Evolutionary conservation across 2,113 vertebrate species (phyloP).

Genomic region (Hippocampus guttulatus): DNA sequence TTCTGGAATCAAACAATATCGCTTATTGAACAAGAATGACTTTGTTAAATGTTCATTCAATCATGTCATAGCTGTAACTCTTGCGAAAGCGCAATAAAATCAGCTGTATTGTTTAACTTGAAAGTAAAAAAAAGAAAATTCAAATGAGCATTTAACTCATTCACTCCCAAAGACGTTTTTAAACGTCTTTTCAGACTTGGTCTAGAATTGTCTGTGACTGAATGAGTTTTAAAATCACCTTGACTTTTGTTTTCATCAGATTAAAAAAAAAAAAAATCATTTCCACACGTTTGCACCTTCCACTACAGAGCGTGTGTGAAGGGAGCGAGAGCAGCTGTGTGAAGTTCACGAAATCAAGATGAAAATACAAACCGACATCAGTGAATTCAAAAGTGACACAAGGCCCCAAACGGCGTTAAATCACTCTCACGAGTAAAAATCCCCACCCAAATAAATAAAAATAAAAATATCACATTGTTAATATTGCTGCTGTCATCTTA

Average conservation of each 20-base stretch:
- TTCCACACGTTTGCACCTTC: no score
- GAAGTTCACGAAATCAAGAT: neutral
- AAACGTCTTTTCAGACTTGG: no score
- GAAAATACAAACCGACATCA: neutral
- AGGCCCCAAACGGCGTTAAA: neutral
- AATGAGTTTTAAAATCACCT: no score
- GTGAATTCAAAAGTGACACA: neutral
- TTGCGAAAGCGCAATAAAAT: no score
- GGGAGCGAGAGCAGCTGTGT: conserved; percentile 4
- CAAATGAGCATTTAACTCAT: no score
- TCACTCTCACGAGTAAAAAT: neutral
- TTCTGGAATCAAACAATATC: conserved; percentile 19
- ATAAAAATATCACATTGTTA: neutral
- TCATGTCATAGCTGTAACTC: no score
- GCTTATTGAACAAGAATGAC: neutral
- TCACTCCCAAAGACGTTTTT: no score
- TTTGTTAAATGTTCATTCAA: no score
- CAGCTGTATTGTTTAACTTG: no score
- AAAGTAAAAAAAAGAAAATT: no score
- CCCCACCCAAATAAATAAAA: neutral
- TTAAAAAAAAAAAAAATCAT: no score
- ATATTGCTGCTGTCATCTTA: conserved; percentile 41
- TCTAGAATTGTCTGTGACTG: no score
- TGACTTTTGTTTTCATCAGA: neutral
- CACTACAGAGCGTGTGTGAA: neutral